phyloP scores from a whole-genome alignment of 1,140 invertebrate species.

The Hypsibius dujardini region DNA sequence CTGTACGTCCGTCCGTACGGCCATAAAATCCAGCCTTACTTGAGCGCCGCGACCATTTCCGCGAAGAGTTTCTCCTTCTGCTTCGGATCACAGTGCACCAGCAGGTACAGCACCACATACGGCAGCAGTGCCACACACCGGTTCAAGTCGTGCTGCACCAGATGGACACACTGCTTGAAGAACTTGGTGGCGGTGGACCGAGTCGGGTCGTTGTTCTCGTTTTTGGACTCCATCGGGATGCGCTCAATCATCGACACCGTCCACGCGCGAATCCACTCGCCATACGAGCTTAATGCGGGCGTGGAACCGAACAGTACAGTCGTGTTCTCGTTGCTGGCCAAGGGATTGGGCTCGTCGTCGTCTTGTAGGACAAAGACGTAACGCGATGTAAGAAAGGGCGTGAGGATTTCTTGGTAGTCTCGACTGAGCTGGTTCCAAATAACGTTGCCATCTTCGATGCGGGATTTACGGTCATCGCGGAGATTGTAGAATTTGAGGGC shows the following conservation, averaged over 20 bases:
- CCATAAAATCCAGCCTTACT: no score
- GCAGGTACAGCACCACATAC: not conserved
- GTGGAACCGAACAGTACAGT: not conserved
- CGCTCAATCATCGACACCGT: not conserved
- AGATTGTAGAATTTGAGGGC: conserved; percentile 9
- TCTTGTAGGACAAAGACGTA: not conserved
- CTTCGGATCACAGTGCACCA: not conserved
- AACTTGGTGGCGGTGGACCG: not conserved
- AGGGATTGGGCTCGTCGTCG: not conserved
- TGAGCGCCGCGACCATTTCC: not conserved
- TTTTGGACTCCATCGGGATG: not conserved
- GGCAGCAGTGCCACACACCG: not conserved
- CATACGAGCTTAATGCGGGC: not conserved
- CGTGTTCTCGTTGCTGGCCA: not conserved
- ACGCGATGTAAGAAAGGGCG: not conserved
- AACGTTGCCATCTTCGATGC: not conserved
- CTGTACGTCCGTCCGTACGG: no score
- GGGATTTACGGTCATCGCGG: not conserved
- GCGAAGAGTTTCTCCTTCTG: not conserved
- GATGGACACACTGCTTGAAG: not conserved
- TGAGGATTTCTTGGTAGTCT: not conserved
- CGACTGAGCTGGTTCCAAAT: not conserved
- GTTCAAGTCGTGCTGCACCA: not conserved
- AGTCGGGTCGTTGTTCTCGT: no score
- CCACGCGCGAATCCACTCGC: not conserved